Evolutionary conservation across 2,113 vertebrate genomes (phyloP), one percentile per base, ranked within the genome.

Genomic region (Bungarus multicinctus): DNA sequence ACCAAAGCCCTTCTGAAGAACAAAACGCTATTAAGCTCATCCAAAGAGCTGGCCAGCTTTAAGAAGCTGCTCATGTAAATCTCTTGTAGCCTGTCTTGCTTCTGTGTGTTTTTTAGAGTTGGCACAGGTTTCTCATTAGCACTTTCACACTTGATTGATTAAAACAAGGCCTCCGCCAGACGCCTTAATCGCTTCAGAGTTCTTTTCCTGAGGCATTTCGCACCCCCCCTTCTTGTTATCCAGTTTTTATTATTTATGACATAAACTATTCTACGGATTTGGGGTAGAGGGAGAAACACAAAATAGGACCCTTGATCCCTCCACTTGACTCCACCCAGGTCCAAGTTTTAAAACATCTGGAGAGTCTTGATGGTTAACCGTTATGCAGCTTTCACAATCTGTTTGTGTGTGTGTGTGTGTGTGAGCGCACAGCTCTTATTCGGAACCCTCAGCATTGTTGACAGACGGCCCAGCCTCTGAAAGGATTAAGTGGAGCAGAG

Each of bases 71-170:
- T 90, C 12, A 85, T 93, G 0, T 85, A 89, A 94, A 69, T 94
- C 86, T 90, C 50, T 23, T 5, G 22, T 12, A 92, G 45, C 50
- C 30, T 96, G 5, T 94, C 89, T 92, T 91, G 30, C 89, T 81
- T 95, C 64, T 45, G 22, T 92, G 74, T 81, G 89, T 30, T 89
- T 90, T 23, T n/a, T 2, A 0, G 74, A n/a, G 1, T 52, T 95
- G 74, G 60, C 87, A 90, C 27, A 91, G 52, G 39, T 96, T 95
- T 92, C 90, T 95, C 53, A 85, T 94, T 96, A 89, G 5, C 20
- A 85, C n/a, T 95, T 95, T 94, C 64, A 91, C 50, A 92, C 43
- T 94, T 91, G 69, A 90, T 93, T 95, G 94, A 93, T 93, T 95
- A 92, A 95, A 91, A 55, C 34, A 94, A 92, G 91, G 86, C 89